Evolutionary conservation across 1,140 invertebrate genomes (phyloP).

Genomic region (Drosophila mojavensis): DNA sequence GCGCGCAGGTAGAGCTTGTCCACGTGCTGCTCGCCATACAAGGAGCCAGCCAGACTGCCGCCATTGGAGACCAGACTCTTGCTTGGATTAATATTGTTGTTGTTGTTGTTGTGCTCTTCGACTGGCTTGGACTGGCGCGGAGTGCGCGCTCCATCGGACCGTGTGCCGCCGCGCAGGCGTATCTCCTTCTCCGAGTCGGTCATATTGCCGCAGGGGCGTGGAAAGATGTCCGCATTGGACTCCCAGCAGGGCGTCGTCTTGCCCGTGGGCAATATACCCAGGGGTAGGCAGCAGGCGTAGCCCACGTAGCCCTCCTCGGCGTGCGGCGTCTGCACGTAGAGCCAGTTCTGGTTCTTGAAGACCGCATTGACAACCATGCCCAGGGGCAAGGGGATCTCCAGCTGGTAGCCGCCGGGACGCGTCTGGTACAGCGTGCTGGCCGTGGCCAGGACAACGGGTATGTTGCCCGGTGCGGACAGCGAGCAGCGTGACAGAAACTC

Average conservation of each 20-base stretch:
- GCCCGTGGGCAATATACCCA: conserved; percentile 87
- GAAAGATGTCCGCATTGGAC: conserved; percentile 91
- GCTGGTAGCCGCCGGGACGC: conserved; percentile 87
- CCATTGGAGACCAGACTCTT: conserved; percentile 16
- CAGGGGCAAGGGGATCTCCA: conserved; percentile 89
- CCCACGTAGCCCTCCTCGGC: conserved; percentile 91
- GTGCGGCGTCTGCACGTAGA: conserved; percentile 92
- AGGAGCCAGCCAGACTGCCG: conserved; percentile 54
- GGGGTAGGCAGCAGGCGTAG: conserved; percentile 89
- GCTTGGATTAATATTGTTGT: conserved; percentile 54
- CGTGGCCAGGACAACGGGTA: conserved; percentile 91
- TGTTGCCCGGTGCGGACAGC: conserved; percentile 88
- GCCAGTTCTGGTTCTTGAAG: conserved; percentile 92
- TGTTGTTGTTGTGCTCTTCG: conserved; percentile 59
- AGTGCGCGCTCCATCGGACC: conserved; percentile 86
- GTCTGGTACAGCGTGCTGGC: conserved; percentile 91
- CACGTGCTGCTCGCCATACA: conserved; percentile 85
- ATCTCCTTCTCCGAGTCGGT: conserved; percentile 89
- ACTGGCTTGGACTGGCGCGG: conserved; percentile 77
- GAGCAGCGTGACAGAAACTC: conserved; percentile 88
- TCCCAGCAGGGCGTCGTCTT: conserved; percentile 89
- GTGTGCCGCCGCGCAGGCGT: conserved; percentile 85
- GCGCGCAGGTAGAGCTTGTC: conserved; percentile 87
- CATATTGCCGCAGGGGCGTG: conserved; percentile 89
- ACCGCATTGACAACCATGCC: conserved; percentile 94